Base-by-base conservation (phyloP, 2,797 vertebrate genomes). In the Catharus ustulatus region DNA sequence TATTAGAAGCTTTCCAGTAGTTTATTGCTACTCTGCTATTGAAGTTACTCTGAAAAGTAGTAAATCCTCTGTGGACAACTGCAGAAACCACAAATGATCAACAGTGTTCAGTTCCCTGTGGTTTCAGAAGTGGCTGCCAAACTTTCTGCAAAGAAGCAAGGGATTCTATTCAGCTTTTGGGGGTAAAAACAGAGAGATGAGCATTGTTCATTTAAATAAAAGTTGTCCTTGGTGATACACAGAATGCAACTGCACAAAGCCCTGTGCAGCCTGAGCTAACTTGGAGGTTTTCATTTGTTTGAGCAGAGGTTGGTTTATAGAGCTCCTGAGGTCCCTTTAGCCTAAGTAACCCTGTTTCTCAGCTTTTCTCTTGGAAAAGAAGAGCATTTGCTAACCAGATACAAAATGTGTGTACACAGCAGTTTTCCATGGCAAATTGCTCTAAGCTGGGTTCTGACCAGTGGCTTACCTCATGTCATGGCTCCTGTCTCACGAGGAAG, bases 181-280 rank as follows among this genome's bases (percentile, higher is more conserved):
- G 20, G n/a, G 15, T 38, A 79, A 67, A 87, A 90, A 40, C 20
- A 62, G 66, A 92, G 49, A 74, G 82, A 57, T 51, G 9, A 81
- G 32, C 51, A 32, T 94, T 94, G 79, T 94, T 92, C 42, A 14
- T 81, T 54, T 77, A 32, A 62, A 86, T 94, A 69, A 72, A 89
- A 88, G 94, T 95, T 96, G 91, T 93, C 87, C 93, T 84, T 94
- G 79, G 85, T 90, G 93, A 93, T 78, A 48, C 11, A 58, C 27
- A 78, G 72, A 94, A 93, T 69, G 58, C 69, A 81, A 22, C 54
- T 64, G n/a, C 40, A 54, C 55, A 90, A 87, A 95, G 57, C 22
- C 38, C 58, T 66, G 23, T 48, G 64, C 45, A 72, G 91, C 43
- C 29, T 55, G 43, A 76, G 72, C 64, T 77, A 12, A 52, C 57